These are phyloP conservation scores for Mycogona germanica DNA, from an alignment of 2,888 invertebrate species.

Conservation along the genomic window DNA sequence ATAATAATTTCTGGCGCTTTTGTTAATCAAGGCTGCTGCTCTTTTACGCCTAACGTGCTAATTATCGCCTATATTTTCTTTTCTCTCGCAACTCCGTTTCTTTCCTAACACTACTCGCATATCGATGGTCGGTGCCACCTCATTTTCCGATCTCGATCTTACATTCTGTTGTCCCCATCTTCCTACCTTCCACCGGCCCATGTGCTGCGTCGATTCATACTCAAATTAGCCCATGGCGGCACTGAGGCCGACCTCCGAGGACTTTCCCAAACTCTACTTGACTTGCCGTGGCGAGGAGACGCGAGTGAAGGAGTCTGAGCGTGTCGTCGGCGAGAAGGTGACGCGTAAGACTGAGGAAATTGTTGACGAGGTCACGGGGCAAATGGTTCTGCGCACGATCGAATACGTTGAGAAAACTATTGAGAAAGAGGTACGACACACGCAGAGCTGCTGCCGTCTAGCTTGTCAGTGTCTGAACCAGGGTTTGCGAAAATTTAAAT, in stretches of 20 bases:
- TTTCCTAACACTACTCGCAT: no score
- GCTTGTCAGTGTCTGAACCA: not conserved
- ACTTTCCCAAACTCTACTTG: slow-evolving; percentile 73
- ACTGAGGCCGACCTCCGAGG: slow-evolving; percentile 49
- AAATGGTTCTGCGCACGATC: slow-evolving; percentile 74
- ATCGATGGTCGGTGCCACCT: no score
- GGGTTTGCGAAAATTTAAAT: not conserved
- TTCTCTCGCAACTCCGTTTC: no score
- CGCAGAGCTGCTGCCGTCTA: not conserved
- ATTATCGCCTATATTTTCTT: no score
- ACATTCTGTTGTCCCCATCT: not conserved
- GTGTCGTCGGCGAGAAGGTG: slow-evolving; percentile 76
- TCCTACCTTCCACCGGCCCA: not conserved
- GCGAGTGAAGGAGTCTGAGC: slow-evolving; percentile 78
- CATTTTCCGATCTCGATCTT: no score
- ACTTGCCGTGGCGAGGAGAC: slow-evolving; percentile 73
- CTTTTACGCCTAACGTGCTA: no score
- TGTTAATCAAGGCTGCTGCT: no score
- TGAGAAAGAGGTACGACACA: slow-evolving; percentile 71
- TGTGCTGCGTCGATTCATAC: not conserved
- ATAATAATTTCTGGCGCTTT: no score
- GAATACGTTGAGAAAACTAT: slow-evolving; percentile 92
- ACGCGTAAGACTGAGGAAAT: slow-evolving; percentile 77
- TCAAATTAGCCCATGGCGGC: slow-evolving; percentile 2
- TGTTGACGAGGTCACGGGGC: slow-evolving; percentile 71